These are phyloP conservation scores for Zophobas morio DNA, from an alignment of 1,140 invertebrate species.

Conservation along the genomic window DNA sequence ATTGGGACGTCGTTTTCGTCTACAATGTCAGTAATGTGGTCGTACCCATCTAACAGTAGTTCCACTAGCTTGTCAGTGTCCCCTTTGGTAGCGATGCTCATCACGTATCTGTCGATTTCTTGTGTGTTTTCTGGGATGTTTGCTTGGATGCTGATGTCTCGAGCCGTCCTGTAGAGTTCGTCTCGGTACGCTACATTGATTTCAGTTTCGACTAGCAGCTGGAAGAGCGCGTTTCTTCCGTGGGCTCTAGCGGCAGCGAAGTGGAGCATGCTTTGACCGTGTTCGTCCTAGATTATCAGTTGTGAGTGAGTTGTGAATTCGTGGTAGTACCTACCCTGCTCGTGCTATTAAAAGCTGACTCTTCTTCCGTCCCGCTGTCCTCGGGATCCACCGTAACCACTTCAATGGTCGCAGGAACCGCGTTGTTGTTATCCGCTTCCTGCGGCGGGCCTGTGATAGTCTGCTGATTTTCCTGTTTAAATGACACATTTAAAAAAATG, in stretches of 20 bases:
- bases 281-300: slow-evolving; percentile 78
- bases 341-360: slow-evolving; percentile 74
- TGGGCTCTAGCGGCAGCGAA: slow-evolving; percentile 86
- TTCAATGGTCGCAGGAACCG: slow-evolving; percentile 64
- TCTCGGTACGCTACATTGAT: slow-evolving; percentile 86
- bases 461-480: slow-evolving; percentile 53
- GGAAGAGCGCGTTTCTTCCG: slow-evolving; percentile 81
- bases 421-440: slow-evolving; percentile 68
- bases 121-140: slow-evolving; percentile 84
- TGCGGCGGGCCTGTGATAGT: slow-evolving; percentile 49
- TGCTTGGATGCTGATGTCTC: slow-evolving; percentile 87
- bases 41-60: slow-evolving; percentile 87
- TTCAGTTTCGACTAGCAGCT: slow-evolving; percentile 83
- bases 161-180: slow-evolving; percentile 85
- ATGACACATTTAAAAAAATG: slow-evolving; percentile 13
- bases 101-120: slow-evolving; percentile 86
- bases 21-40: slow-evolving; percentile 85
- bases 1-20: slow-evolving; percentile 80
- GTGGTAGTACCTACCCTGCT: slow-evolving; percentile 71
- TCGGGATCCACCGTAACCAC: slow-evolving; percentile 66
- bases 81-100: slow-evolving; percentile 82
- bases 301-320: neutral
- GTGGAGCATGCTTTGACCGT: slow-evolving; percentile 91
- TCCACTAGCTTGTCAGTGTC: slow-evolving; percentile 83
- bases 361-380: slow-evolving; percentile 56